Conservation (phyloP, 2,797 vertebrate genomes). For the Valencia hispanica region DNA sequence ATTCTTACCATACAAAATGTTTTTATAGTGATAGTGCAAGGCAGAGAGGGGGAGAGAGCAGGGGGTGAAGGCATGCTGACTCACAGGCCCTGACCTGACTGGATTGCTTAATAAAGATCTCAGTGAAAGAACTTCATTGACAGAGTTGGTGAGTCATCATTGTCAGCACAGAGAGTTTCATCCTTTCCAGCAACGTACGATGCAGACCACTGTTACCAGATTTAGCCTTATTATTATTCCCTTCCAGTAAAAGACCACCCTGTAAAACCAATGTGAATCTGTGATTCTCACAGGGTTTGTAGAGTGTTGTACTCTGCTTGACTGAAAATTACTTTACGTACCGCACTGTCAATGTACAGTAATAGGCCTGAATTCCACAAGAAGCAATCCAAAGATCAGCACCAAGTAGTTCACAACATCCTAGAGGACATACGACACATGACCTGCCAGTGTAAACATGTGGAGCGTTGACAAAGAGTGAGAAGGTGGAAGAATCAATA, state of each 20-base stretch:
- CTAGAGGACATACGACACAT: conserved; percentile 56
- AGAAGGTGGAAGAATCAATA: conserved; percentile 22
- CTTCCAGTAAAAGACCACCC: conserved; percentile 27
- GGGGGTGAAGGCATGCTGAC: conserved; percentile 39
- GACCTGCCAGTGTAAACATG: conserved; percentile 65
- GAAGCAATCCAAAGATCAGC: conserved; percentile 23
- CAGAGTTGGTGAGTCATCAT: conserved; percentile 54
- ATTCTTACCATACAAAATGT: conserved; percentile 30
- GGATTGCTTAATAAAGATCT: conserved; percentile 45
- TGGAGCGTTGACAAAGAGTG: conserved; percentile 34
- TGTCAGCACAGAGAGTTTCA: conserved; percentile 60
- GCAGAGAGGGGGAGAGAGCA: conserved; percentile 7
- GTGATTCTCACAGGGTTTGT: not conserved
- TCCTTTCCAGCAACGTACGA: conserved; percentile 41
- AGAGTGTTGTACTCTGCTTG: not conserved
- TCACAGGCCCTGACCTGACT: conserved; percentile 51
- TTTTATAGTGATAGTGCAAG: not conserved
- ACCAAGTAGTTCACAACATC: conserved; percentile 51
- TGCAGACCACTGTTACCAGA: conserved; percentile 39
- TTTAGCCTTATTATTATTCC: conserved; percentile 13
- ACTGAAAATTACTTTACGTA: conserved; percentile 17
- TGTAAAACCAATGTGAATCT: conserved; percentile 31
- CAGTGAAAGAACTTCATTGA: conserved; percentile 57
- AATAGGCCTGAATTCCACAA: not conserved
- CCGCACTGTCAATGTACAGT: not conserved